These are phyloP conservation scores for Anguilla rostrata DNA, from an alignment of 2,113 vertebrate species.

Conservation along the genomic window DNA sequence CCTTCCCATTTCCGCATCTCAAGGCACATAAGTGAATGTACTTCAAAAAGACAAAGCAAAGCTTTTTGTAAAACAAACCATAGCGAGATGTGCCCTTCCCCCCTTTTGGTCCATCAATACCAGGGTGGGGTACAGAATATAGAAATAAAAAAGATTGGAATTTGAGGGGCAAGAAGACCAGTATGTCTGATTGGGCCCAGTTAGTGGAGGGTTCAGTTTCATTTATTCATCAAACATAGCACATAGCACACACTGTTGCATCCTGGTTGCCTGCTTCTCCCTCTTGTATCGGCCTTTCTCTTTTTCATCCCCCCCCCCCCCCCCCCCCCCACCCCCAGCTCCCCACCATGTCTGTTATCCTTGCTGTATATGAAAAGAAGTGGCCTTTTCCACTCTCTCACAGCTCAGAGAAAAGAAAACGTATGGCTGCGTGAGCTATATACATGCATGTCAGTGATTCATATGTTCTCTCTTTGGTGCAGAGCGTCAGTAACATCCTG, in stretches of 20 bases:
- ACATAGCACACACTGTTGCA: background rate
- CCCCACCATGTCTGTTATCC: background rate
- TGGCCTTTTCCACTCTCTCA: background rate
- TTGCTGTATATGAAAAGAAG: no score
- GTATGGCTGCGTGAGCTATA: background rate
- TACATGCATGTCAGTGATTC: background rate
- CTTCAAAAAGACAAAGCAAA: background rate
- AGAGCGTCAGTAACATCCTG: background rate
- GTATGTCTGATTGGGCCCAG: background rate
- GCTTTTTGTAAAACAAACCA: background rate
- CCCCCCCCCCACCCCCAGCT: no score
- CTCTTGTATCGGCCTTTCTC: background rate
- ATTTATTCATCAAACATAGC: background rate
- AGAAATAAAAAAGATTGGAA: background rate
- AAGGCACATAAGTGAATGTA: background rate
- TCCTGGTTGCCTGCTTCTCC: background rate
- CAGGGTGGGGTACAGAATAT: background rate
- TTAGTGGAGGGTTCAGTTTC: background rate
- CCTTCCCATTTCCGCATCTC: constrained; percentile 1
- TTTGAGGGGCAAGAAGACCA: background rate
- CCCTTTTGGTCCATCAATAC: background rate
- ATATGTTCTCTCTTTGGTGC: no score
- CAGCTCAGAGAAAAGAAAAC: background rate
- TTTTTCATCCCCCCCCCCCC: background rate
- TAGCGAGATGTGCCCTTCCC: background rate